Conservation (phyloP, 2,113 vertebrate species). For the Falco punctatus region DNA sequence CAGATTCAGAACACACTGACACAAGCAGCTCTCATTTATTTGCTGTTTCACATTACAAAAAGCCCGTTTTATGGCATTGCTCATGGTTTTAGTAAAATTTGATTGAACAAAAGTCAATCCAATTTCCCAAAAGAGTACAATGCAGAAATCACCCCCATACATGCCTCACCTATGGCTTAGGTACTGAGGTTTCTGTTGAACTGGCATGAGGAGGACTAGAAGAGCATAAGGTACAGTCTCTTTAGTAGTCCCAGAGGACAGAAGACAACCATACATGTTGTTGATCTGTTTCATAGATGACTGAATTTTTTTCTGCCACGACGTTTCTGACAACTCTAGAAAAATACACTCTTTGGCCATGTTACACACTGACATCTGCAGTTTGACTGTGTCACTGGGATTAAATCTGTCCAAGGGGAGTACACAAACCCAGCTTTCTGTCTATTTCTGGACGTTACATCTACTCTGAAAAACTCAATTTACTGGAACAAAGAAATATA, state of each 20-base stretch:
- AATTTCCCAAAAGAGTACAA: background rate
- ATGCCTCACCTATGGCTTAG: background rate
- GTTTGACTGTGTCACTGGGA: background rate
- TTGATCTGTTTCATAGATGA: background rate
- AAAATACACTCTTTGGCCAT: background rate
- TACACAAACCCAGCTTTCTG: background rate
- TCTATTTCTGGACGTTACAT: background rate
- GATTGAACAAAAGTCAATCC: background rate
- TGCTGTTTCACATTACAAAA: background rate
- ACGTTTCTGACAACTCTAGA: background rate
- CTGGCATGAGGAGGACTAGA: background rate
- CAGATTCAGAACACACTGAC: background rate
- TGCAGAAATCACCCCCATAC: background rate
- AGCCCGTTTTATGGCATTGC: background rate
- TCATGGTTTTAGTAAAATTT: background rate
- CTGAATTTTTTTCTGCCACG: background rate
- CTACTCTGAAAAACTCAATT: background rate
- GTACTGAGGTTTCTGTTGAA: background rate
- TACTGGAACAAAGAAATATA: background rate
- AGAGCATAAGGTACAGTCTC: too few species aligned
- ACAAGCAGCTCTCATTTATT: background rate
- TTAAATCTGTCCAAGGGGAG: background rate
- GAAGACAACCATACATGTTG: background rate
- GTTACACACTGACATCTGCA: background rate
- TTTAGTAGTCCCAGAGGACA: background rate